Percentiles rank a stretch among this genome's conserved stretches.
These are phyloP conservation scores for Meloidogyne floridensis DNA, from an alignment of 1,140 invertebrate species.

Conservation along the genomic window DNA sequence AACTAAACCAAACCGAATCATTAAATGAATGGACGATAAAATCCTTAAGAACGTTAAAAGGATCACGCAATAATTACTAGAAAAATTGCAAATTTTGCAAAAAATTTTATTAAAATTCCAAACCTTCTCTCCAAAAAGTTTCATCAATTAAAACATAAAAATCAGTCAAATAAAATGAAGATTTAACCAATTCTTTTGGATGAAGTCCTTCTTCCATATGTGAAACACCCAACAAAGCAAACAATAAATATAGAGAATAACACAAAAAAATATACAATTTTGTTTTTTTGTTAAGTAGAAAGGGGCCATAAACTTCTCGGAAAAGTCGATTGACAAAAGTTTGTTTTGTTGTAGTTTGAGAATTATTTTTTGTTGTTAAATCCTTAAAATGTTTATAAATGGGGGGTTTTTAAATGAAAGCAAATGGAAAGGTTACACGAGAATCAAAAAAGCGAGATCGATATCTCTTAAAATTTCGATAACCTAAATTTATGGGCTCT, in stretches of 20 bases:
- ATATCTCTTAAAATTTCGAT: too few relatives aligned
- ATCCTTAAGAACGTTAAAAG: too few relatives aligned
- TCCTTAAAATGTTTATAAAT: constrained; percentile 14
- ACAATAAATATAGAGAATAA: constrained; percentile 79
- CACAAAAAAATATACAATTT: constrained; percentile 78
- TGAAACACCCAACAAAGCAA: constrained; percentile 84
- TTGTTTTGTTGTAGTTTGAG: constrained; percentile 44
- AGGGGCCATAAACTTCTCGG: constrained; percentile 75
- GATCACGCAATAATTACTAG: too few relatives aligned
- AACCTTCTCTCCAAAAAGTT: constrained; percentile 69
- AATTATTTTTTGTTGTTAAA: constrained; percentile 14
- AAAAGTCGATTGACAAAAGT: constrained; percentile 75
- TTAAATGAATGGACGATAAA: too few relatives aligned
- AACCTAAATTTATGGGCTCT: too few relatives aligned
- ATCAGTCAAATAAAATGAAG: constrained; percentile 61
- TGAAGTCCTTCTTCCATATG: constrained; percentile 74
- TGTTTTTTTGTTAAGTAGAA: constrained; percentile 77
- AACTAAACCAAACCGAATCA: too few relatives aligned
- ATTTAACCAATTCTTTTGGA: constrained; percentile 54
- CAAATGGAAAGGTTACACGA: too few relatives aligned
- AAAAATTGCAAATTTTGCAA: too few relatives aligned
- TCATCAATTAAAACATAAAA: constrained; percentile 65
- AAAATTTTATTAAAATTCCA: background rate
- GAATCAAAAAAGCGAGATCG: too few relatives aligned
- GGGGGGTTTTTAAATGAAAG: too few relatives aligned